Base-by-base conservation (phyloP, 2,888 invertebrate species). In the Dryobotodes eremita region DNA sequence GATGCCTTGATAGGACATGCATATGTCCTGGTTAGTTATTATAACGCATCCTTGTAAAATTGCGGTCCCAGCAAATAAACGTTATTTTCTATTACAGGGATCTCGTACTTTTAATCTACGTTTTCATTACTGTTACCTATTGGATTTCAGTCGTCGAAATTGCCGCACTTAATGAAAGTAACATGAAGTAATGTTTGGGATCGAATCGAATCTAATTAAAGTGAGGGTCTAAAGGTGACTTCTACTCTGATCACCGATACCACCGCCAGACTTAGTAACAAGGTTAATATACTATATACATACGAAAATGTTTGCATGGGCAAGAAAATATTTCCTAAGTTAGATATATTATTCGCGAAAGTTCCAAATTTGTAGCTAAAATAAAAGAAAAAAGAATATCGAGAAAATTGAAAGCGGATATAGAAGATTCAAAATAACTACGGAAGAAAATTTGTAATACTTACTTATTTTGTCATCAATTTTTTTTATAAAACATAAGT, bases 131-230 rank as follows among this genome's bases (percentile, higher is more conserved):
- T 53, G 65, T 50, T 65, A 71, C 68, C 66, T 75, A 81, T 85
- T 82, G 62, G 83, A 68, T 80, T 83, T 83, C 70, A 72, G 83
- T 71, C 79, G 72, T 79, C 76, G 75, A 83, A 80, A 78, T 71
- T 75, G 71, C 70, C 68, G 50, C 53, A 65, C 57, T 86, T 82
- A 88, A 88, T 86, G 75, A 80, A 82, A 68, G 70, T 84, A 88
- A 86, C 75, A 79, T 82, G 71, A 74, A 86, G 65, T 70, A 77
- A 89, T 89, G 88, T 80, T 79, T 80, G 71, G 71, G 68, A 83
- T 74, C 64, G 80, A 77, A 84, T 83, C 76, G 72, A 83, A 77
- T 80, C 72, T 80, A 85, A 88, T 89, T 80, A 83, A 84, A 79
- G 17, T 23, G 65, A 72, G 53, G 42, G 53, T 46, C 46, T 65